Conservation (phyloP, 2,888 invertebrate species). For the Thymelicus sylvestris region DNA sequence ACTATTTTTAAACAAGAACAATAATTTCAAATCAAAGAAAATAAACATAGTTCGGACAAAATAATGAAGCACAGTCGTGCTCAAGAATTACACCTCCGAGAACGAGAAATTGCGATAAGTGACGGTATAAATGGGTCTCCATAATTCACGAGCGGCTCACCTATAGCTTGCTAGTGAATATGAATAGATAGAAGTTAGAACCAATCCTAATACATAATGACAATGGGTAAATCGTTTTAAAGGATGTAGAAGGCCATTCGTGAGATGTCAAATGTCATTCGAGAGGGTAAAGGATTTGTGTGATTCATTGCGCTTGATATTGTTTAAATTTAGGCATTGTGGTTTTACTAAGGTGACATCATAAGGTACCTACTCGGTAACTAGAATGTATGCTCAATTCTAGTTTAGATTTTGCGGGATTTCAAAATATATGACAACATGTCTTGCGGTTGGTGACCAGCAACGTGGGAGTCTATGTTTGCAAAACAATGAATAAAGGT, state of each 20-base stretch:
- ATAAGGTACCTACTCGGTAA: slow-evolving; percentile 5
- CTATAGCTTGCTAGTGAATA: slow-evolving; percentile 56
- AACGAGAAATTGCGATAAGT: slow-evolving; percentile 57
- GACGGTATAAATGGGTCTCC: slow-evolving; percentile 61
- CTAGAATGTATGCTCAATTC: slow-evolving; percentile 13
- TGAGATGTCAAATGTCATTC: slow-evolving; percentile 64
- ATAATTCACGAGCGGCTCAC: slow-evolving; percentile 77
- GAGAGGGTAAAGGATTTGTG: slow-evolving; percentile 58
- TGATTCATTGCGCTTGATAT: slow-evolving; percentile 49
- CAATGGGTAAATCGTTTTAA: slow-evolving; percentile 69
- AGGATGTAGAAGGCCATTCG: slow-evolving; percentile 52
- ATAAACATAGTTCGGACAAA: slow-evolving; percentile 43
- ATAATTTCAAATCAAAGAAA: slow-evolving; percentile 23
- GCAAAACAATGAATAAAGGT: slow-evolving; percentile 17
- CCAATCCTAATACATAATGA: slow-evolving; percentile 49
- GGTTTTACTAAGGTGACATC: slow-evolving; percentile 39
- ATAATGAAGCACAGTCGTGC: slow-evolving; percentile 47
- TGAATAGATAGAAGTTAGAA: slow-evolving; percentile 18
- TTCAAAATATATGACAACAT: slow-evolving; percentile 25
- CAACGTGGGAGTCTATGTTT: slow-evolving; percentile 15
- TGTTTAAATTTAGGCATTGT: slow-evolving; percentile 39
- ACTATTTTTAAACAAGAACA: slow-evolving; percentile 1
- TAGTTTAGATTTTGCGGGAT: slow-evolving; percentile 9
- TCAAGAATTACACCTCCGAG: slow-evolving; percentile 52
- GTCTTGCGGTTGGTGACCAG: slow-evolving; percentile 16